Evolutionary conservation across 2,113 vertebrate species (phyloP).

Genomic region (Martes martes): DNA sequence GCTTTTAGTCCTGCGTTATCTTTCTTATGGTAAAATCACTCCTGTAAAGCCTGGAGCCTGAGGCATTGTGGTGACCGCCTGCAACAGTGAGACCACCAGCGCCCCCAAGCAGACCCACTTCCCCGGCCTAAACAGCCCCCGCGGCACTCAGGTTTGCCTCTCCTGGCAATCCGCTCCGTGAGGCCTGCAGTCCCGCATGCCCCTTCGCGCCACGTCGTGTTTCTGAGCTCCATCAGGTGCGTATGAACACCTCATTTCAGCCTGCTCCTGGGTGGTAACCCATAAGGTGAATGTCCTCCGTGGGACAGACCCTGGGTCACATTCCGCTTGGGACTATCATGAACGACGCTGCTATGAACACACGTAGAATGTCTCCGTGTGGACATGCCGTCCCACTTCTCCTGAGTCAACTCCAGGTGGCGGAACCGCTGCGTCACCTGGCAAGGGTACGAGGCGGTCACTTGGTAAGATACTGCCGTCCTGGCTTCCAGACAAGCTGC

Average conservation of each 20-base stretch:
- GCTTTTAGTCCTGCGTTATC: background rate
- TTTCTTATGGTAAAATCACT: background rate
- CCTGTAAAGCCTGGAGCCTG: background rate
- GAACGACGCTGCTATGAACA: background rate
- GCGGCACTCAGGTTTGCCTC: background rate
- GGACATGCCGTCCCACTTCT: background rate
- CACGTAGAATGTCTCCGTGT: background rate
- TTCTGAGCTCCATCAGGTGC: background rate
- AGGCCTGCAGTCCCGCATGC: background rate
- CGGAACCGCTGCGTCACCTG: background rate
- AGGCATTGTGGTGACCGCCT: too few species aligned
- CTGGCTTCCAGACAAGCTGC: background rate
- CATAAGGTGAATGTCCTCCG: too few species aligned
- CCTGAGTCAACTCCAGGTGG: background rate
- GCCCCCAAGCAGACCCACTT: background rate
- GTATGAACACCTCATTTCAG: rapidly evolving
- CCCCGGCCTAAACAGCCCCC: background rate
- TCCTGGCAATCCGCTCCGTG: background rate
- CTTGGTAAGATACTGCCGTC: background rate
- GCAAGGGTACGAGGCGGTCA: background rate
- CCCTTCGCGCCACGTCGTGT: background rate
- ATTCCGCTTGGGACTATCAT: too few species aligned
- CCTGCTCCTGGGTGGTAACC: too few species aligned
- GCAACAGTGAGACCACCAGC: background rate
- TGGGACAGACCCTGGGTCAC: background rate